Evolutionary conservation across 2,888 invertebrate species (phyloP).

Genomic region (Tanytarsus gracilentus): DNA sequence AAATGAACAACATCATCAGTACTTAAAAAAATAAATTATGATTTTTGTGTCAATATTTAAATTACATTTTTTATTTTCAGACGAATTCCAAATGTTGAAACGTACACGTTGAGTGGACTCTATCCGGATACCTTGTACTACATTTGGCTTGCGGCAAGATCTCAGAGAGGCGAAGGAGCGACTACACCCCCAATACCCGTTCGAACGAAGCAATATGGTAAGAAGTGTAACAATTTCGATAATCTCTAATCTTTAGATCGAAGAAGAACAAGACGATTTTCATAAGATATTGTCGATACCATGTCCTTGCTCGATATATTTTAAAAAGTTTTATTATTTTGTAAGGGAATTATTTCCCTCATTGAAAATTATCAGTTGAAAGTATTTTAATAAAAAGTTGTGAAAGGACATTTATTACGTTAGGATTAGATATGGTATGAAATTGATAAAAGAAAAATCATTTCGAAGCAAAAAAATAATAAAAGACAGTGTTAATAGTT

Average conservation of each 20-base stretch:
- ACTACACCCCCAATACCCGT: slow-evolving; percentile 90
- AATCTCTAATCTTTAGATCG: neutral
- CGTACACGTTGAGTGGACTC: slow-evolving; percentile 78
- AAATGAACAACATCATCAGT: slow-evolving; percentile 77
- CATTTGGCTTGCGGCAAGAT: slow-evolving; percentile 92
- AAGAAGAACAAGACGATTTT: too few relatives aligned
- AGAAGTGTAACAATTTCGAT: slow-evolving; percentile 44
- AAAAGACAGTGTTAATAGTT: neutral
- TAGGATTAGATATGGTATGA: too few relatives aligned
- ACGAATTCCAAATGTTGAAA: slow-evolving; percentile 72
- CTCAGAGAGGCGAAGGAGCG: slow-evolving; percentile 83
- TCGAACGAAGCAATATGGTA: slow-evolving; percentile 96
- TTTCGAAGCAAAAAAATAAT: slow-evolving; percentile 20
- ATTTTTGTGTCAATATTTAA: neutral
- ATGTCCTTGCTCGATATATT: neutral
- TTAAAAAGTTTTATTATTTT: neutral
- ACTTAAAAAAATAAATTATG: slow-evolving; percentile 36
- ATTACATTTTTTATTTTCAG: slow-evolving; percentile 36
- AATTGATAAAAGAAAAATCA: neutral
- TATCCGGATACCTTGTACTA: slow-evolving; percentile 95
- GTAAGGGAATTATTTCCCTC: neutral
- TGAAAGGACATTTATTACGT: too few relatives aligned
- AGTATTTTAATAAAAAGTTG: too few relatives aligned
- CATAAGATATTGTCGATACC: too few relatives aligned
- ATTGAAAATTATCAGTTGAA: too few relatives aligned